Conservation (phyloP, 2,888 invertebrate species). For the Gryllus longicercus region DNA sequence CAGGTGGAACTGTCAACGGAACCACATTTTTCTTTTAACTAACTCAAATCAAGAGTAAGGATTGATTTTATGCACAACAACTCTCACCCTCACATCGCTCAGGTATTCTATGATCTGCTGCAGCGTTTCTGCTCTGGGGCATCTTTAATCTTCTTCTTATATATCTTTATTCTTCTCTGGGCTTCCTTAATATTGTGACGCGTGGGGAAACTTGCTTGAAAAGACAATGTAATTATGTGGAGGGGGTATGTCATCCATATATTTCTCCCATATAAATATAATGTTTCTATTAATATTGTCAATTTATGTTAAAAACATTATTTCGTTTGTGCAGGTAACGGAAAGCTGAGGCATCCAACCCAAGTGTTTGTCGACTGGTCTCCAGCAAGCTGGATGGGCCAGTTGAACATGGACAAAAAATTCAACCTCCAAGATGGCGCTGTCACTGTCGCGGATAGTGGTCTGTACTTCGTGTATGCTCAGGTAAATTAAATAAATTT, state of each 20-base stretch:
- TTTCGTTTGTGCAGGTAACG: constrained; percentile 54
- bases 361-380: constrained; percentile 66
- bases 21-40: too few relatives aligned
- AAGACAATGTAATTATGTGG: too few relatives aligned
- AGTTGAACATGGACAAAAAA: constrained; percentile 58
- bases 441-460: constrained; percentile 64
- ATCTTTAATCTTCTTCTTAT: too few relatives aligned
- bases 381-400: constrained; percentile 59
- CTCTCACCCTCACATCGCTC: too few relatives aligned
- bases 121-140: too few relatives aligned
- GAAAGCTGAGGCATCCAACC: constrained; percentile 60
- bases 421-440: constrained; percentile 62
- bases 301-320: constrained; percentile 20
- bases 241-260: background rate
- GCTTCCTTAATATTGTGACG: too few relatives aligned
- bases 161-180: too few relatives aligned
- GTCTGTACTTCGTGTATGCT: constrained; percentile 73
- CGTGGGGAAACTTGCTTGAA: too few relatives aligned
- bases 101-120: too few relatives aligned
- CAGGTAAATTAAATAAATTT: constrained; percentile 51
- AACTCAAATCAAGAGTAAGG: too few relatives aligned
- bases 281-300: background rate
- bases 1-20: too few relatives aligned
- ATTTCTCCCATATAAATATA: background rate
- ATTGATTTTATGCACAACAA: too few relatives aligned